A percentile compares a stretch with the other conserved stretches of the same genome.
phyloP scores from a whole-genome alignment of 64 coral and sea anemone genomes.

The Dendronephthya gigantea region DNA sequence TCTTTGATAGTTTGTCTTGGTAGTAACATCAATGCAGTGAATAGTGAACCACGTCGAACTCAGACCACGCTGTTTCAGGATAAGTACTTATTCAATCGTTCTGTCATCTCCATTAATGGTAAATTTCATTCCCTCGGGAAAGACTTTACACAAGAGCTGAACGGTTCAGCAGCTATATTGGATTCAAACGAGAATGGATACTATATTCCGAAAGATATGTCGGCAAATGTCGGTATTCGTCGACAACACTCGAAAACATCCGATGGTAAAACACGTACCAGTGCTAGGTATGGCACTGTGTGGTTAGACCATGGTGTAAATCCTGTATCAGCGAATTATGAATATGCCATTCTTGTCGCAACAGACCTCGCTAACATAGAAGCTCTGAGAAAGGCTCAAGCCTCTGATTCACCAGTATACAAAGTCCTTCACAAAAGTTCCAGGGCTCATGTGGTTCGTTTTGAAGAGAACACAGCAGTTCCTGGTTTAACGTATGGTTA shows the following conservation, averaged over 20 bases:
- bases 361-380: neutral
- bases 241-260: constrained; percentile 23
- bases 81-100: neutral
- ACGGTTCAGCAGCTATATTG: neutral
- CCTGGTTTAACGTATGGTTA: neutral
- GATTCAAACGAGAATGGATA: constrained; percentile 34
- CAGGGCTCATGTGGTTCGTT: constrained; percentile 21
- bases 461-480: neutral
- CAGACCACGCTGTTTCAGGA: constrained; percentile 57
- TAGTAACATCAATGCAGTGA: constrained; percentile 15
- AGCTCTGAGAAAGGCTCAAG: neutral
- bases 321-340: neutral
- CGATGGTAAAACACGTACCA: neutral
- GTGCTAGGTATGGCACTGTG: constrained; percentile 25
- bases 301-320: constrained; percentile 30
- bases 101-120: neutral
- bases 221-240: neutral
- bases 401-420: neutral
- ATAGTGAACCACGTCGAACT: neutral
- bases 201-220: constrained; percentile 10
- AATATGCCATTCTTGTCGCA: constrained; percentile 9
- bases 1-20: constrained; percentile 44
- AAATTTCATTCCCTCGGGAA: neutral
- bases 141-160: neutral
- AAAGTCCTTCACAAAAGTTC: constrained; percentile 16